Evolutionary conservation across 2,797 vertebrate genomes (phyloP).

Genomic region (Argya squamiceps): DNA sequence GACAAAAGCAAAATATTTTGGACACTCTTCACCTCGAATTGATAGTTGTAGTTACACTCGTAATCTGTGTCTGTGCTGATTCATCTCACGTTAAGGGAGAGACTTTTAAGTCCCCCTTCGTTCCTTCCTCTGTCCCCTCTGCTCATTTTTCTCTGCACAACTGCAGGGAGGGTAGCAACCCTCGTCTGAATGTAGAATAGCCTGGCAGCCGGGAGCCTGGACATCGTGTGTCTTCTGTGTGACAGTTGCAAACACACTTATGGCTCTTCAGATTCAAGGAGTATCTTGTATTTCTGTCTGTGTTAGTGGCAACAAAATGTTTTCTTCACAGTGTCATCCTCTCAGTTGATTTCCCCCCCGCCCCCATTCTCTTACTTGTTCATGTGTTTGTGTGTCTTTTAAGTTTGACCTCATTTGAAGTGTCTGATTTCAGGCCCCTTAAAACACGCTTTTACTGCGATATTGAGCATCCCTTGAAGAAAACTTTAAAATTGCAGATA

Average conservation of each 20-base stretch:
- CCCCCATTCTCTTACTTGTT: background rate
- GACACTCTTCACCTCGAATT: background rate
- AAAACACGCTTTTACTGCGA: background rate
- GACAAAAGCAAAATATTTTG: background rate
- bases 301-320: slow-evolving; percentile 7
- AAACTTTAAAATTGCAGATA: background rate
- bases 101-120: slow-evolving; percentile 1
- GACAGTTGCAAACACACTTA: background rate
- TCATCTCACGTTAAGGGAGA: slow-evolving; percentile 17
- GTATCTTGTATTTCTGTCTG: background rate
- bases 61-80: slow-evolving; percentile 25
- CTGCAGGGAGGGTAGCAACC: slow-evolving; percentile 27
- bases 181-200: slow-evolving; percentile 14
- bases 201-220: slow-evolving; percentile 1
- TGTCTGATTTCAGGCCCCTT: background rate
- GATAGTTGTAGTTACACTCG: background rate
- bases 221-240: background rate
- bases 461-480: background rate
- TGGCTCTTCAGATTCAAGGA: background rate
- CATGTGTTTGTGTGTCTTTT: background rate
- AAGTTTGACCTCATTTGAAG: background rate
- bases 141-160: background rate
- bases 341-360: background rate
- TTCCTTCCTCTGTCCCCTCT: background rate
- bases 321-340: slow-evolving; percentile 10